Percentiles rank a stretch among this genome's conserved stretches.
phyloP scores from a whole-genome alignment of 2,888 invertebrate species.

The Psylliodes chrysocephalus region DNA sequence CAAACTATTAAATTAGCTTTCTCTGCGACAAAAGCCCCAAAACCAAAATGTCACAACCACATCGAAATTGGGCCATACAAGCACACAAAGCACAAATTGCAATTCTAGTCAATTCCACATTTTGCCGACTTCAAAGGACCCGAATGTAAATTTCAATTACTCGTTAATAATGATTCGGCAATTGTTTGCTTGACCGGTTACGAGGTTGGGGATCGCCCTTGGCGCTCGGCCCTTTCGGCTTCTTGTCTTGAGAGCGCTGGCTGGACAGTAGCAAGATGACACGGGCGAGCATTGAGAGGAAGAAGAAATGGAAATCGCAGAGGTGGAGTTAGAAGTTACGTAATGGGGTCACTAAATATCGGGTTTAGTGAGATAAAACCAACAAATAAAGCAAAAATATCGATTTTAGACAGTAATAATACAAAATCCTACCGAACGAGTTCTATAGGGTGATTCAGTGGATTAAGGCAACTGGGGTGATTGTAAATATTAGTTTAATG shows the following conservation, averaged over 20 bases:
- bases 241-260: constrained; percentile 25
- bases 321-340: neutral
- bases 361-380: too few relatives aligned
- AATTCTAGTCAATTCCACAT: constrained; percentile 49
- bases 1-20: constrained; percentile 26
- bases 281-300: constrained; percentile 12
- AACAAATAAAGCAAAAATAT: too few relatives aligned
- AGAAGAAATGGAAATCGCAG: neutral
- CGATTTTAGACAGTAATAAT: too few relatives aligned
- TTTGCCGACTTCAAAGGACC: constrained; percentile 48
- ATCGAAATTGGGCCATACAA: constrained; percentile 35
- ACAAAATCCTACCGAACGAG: too few relatives aligned
- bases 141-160: constrained; percentile 58
- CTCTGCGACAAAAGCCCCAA: constrained; percentile 21
- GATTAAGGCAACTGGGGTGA: too few relatives aligned
- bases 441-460: too few relatives aligned
- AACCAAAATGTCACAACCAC: constrained; percentile 42
- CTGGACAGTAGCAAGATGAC: constrained; percentile 26
- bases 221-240: constrained; percentile 11
- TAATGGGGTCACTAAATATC: too few relatives aligned
- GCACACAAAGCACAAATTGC: constrained; percentile 47
- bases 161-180: constrained; percentile 55
- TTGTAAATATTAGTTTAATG: too few relatives aligned
- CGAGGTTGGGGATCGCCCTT: constrained; percentile 40
- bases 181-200: constrained; percentile 55